phyloP scores from a whole-genome alignment of 92 coral and sea anemone species.

The Bergia sp. region DNA sequence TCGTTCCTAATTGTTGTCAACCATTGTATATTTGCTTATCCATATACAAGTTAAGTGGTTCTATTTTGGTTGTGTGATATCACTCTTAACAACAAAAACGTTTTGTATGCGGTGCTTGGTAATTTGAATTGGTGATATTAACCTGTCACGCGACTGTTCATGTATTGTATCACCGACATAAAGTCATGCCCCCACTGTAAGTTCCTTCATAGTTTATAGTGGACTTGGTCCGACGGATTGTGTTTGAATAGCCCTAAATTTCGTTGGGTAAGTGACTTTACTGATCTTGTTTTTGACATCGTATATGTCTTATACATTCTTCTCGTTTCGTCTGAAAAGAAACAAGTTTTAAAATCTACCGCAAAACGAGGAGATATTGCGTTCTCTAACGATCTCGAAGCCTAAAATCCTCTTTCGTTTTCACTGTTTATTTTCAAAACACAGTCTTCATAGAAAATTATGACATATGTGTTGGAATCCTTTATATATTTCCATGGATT shows the following conservation, averaged over 20 bases:
- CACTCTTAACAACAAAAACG: neutral
- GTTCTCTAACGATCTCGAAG: neutral
- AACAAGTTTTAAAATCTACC: neutral
- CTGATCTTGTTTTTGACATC: neutral
- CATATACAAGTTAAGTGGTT: neutral
- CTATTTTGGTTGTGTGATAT: neutral
- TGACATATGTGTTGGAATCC: neutral
- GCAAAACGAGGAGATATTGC: neutral
- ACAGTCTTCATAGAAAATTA: neutral
- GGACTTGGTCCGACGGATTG: neutral
- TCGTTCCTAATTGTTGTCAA: neutral
- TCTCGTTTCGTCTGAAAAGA: neutral
- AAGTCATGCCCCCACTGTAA: neutral
- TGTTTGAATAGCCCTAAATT: neutral
- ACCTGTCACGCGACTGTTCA: neutral
- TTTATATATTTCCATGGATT: neutral
- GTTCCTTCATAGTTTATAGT: neutral
- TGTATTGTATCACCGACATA: neutral
- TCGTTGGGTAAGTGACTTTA: neutral
- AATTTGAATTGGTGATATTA: neutral
- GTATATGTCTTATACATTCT: no score
- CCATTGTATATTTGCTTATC: neutral
- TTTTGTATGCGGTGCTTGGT: neutral
- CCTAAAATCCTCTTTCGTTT: neutral
- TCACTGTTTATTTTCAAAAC: no score